Evolutionary conservation across 2,797 vertebrate genomes (phyloP).

Genomic region (Sarcophilus harrisii): DNA sequence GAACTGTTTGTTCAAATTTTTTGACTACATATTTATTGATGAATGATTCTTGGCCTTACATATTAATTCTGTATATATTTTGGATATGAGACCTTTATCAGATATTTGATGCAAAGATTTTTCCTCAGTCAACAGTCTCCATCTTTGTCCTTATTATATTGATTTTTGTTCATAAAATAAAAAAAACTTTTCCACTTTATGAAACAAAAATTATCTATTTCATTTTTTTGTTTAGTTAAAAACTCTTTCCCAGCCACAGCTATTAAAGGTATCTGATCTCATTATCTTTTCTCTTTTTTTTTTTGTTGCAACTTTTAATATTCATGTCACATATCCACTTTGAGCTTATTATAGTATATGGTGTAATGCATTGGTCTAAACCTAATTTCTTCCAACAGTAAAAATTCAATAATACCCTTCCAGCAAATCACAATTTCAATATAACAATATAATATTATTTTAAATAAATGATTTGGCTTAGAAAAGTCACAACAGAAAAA

Average conservation of each 20-base stretch:
- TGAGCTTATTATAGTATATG: background rate
- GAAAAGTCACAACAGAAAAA: background rate
- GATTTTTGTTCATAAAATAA: background rate
- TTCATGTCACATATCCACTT: background rate
- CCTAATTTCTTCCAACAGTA: background rate
- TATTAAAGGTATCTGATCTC: background rate
- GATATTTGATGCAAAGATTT: background rate
- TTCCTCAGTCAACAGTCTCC: background rate
- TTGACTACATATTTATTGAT: background rate
- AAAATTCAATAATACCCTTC: background rate
- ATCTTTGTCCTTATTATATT: background rate
- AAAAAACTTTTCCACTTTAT: background rate
- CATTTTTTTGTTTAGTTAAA: background rate
- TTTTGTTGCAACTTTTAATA: background rate
- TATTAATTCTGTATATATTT: background rate
- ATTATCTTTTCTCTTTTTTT: background rate
- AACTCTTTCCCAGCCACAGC: background rate
- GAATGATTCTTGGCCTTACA: background rate
- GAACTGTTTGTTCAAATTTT: background rate
- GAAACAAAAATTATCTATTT: background rate
- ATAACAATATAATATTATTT: background rate
- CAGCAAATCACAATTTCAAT: background rate
- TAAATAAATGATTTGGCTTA: background rate
- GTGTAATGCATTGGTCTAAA: background rate
- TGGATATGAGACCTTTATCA: background rate